Evolutionary conservation across 1,140 invertebrate species (phyloP), one percentile per base, ranked within the genome.

Genomic region (Goniozus legneri): DNA sequence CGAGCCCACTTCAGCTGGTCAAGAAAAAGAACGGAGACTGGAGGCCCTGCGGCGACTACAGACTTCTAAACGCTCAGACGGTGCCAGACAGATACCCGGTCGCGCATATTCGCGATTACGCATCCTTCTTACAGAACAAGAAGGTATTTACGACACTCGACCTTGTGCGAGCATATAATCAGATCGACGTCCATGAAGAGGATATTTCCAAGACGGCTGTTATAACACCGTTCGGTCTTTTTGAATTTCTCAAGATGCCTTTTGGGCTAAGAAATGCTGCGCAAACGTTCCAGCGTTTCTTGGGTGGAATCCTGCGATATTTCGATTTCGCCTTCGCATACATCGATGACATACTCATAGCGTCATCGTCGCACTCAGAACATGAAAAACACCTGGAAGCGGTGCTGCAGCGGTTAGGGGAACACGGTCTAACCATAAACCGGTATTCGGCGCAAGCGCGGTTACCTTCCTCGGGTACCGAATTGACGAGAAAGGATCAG

Each of bases 21-120:
- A 31, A 32, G 12, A 46, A 47, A 7, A 47, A 52, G 35, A 52
- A 43, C 3, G 39, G 14, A 7, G 13, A 18, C 3, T 27, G 33
- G 33, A 13, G 39, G 0, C 19, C 24, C 2, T 52, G 50, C 12
- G 44, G 50, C 0, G 40, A 54, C 14, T 54, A 42, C 18, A 27
- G 44, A 6, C 8, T n/a, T 0, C 7, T 47, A 0, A 46, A 47
- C 10, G 6, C 6, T 3, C 2, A 3, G 2, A 40, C 38, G 16
- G 13, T 40, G 2, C 21, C 21, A 2, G 38, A 40, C 38, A 22
- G 6, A 2, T 40, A 40, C 13, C 38, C 38, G 0, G 2, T 40
- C 8, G n/a, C 38, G 12, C 22, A 14, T 30, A 13, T 40, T 8
- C 3, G 8, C 3, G 22, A 27, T 16, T 16, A 16, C 10, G 1